These are phyloP conservation scores for Shargacucullia verbasci DNA, from an alignment of 2,888 invertebrate genomes.

Conservation along the genomic window DNA sequence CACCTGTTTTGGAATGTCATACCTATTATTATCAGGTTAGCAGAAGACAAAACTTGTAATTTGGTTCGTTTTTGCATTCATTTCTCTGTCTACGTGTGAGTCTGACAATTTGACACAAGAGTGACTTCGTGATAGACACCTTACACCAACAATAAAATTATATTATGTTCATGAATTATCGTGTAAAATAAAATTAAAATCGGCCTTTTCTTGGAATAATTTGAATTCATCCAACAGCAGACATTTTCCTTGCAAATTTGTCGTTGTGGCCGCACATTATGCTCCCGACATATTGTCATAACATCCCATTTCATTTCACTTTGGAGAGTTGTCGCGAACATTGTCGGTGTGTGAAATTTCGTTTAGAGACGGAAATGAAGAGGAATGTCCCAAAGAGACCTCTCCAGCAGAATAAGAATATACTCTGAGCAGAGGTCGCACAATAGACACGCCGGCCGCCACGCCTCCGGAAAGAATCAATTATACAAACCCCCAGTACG, in stretches of 20 bases:
- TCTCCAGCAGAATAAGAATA: constrained; percentile 78
- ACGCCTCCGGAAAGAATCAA: constrained; percentile 89
- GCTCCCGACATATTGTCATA: constrained; percentile 82
- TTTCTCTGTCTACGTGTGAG: background rate
- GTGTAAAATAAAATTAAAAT: constrained; percentile 43
- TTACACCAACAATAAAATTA: background rate
- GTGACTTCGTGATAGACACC: background rate
- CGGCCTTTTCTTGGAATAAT: constrained; percentile 58
- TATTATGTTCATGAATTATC: constrained; percentile 4
- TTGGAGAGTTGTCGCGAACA: constrained; percentile 78
- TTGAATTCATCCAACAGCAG: constrained; percentile 62
- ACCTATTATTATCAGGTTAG: constrained; percentile 77
- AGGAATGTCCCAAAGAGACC: constrained; percentile 81
- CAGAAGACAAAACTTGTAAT: constrained; percentile 54
- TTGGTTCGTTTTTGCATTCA: constrained; percentile 38
- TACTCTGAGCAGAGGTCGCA: constrained; percentile 76
- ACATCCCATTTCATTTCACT: constrained; percentile 85
- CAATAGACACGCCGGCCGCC: constrained; percentile 75
- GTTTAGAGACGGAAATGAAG: constrained; percentile 85
- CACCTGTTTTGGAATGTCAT: constrained; percentile 61
- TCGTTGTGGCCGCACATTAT: constrained; percentile 68
- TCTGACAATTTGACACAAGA: constrained; percentile 15
- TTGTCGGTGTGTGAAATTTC: constrained; percentile 80
- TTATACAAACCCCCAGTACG: constrained; percentile 80
- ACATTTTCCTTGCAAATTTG: constrained; percentile 69